Evolutionary conservation across 2,888 invertebrate genomes (phyloP).

Genomic region (Cataglyphis albicans): DNA sequence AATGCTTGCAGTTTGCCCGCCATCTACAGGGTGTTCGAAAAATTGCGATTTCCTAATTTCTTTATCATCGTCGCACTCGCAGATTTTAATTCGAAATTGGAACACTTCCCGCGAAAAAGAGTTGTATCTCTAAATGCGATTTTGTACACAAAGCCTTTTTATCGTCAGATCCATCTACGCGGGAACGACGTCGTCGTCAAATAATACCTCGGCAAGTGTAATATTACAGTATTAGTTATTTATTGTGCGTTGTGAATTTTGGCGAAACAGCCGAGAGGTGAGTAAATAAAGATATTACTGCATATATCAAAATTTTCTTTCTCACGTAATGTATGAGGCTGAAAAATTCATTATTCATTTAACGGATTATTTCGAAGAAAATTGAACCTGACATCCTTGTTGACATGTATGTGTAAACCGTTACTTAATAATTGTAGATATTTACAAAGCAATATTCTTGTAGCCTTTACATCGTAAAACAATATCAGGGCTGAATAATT

Average conservation of each 20-base stretch:
- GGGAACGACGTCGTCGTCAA: neutral
- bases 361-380: neutral
- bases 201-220: neutral
- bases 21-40: slow-evolving; percentile 8
- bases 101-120: neutral
- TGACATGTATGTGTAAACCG: neutral
- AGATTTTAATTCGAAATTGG: neutral
- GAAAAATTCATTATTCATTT: neutral
- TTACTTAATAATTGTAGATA: neutral
- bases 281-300: neutral
- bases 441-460: neutral
- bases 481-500: neutral
- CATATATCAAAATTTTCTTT: neutral
- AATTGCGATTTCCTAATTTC: neutral
- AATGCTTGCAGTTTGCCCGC: neutral
- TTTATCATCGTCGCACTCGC: neutral
- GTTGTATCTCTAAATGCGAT: neutral
- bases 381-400: neutral
- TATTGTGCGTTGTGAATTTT: neutral
- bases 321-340: neutral
- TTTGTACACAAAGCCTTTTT: neutral
- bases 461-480: neutral
- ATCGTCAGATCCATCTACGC: neutral
- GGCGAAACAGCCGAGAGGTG: neutral
- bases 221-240: neutral